Evolutionary conservation across 2,113 vertebrate species (phyloP), one percentile per base, ranked within the genome.

Genomic region (Clarias batrachus): DNA sequence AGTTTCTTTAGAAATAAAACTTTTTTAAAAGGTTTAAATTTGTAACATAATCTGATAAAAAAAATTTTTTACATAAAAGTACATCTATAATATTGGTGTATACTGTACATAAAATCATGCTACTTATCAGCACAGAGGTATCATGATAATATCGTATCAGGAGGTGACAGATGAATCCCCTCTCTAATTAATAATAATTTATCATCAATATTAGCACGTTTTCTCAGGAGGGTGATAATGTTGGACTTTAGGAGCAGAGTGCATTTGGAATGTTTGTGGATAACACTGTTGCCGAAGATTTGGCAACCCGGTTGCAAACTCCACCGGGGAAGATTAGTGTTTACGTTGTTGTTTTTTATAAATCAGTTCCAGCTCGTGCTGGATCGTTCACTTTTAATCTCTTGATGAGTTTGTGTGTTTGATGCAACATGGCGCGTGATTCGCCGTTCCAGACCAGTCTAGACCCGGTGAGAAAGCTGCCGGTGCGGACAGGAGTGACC

Each of bases 401-500:
- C 59, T 63, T 48, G 59, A 62, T 63, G 79, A 1, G 13, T 13
- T 63, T 48, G 41, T 37, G 1, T 21, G 9, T 60, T 17, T 60
- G 3, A 25, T 52, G 7, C 12, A 48, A 57, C 11, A 88, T 88
- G 87, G 48, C 66, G 60, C 74, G 74, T 59, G 27, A 81, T 27
- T 14, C 87, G 1, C 52, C 84, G 4, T 81, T 76, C 60, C 33
- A 27, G 14, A 81, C 41, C 10, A 63, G 17, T 10, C 21, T 74
- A 0, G 81, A 66, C 62, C 81, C 81, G 10, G 66, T 84, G n/a
- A 56, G 77, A 81, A 85, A 65, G 52, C 30, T 85, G 3, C 83
- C 87, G 23, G 52, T 81, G 37, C 56, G 62, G 66, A 88, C 87
- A 19, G 83, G 37, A 30, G 16, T 88, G 4, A 37, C 54, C 1